Evolutionary conservation across 2,797 vertebrate genomes (phyloP).

Genomic region (Odontamblyopus rebecca): DNA sequence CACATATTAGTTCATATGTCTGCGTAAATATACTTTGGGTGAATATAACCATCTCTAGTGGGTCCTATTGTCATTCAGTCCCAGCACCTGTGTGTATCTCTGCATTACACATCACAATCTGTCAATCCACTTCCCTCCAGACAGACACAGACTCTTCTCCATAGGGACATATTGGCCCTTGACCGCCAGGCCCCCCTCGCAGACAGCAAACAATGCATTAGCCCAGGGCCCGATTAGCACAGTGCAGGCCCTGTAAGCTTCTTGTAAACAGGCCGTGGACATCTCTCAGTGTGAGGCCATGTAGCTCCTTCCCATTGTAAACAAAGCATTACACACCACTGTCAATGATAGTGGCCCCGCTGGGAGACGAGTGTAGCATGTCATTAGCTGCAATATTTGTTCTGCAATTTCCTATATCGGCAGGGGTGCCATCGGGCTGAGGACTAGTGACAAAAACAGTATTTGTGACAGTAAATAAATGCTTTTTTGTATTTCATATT

Average conservation of each 20-base stretch:
- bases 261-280: slow-evolving; percentile 52
- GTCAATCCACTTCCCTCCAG: slow-evolving; percentile 57
- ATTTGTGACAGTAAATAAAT: too few species aligned
- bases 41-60: background rate
- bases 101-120: slow-evolving; percentile 8
- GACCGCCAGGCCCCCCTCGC: slow-evolving; percentile 64
- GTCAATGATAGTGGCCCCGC: slow-evolving; percentile 31
- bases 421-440: background rate
- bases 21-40: slow-evolving; percentile 3
- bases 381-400: slow-evolving; percentile 62
- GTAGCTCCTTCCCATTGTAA: slow-evolving; percentile 51
- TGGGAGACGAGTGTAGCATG: slow-evolving; percentile 37
- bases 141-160: slow-evolving; percentile 52
- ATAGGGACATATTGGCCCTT: slow-evolving; percentile 55
- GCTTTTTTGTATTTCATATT: too few species aligned
- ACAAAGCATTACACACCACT: slow-evolving; percentile 51
- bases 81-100: slow-evolving; percentile 16
- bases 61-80: slow-evolving; percentile 7
- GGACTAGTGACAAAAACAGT: background rate
- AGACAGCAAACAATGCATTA: slow-evolving; percentile 62
- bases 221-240: slow-evolving; percentile 49
- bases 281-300: slow-evolving; percentile 49
- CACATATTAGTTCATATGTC: background rate
- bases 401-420: slow-evolving; percentile 45
- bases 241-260: slow-evolving; percentile 50